Base-by-base conservation (phyloP, 2,888 invertebrate genomes). In the Polyommatus icarus region DNA sequence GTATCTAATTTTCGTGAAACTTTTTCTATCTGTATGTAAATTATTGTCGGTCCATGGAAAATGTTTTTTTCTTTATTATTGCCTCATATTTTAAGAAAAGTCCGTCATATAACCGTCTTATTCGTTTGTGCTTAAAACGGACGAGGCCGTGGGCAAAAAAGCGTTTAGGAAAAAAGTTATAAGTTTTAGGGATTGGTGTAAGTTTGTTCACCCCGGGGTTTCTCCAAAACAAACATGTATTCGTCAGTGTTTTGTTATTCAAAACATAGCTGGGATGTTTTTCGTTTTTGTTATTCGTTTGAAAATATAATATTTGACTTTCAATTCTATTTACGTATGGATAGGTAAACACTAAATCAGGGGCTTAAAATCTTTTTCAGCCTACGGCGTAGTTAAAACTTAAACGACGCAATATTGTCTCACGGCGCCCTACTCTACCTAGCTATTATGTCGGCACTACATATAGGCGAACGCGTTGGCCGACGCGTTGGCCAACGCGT, bases 21-120 rank as follows among this genome's bases (percentile, higher is more conserved):
- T 61, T 61, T 61, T 61, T 61, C 61, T 61, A 61, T 61, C 24
- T 61, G 20, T 24, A 61, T 61, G 61, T 61, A 61, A 61, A 61
- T 61, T 61, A 24, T 59, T 59, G 59, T 7, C 59, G 10, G 10
- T 61, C 24, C 3, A 61, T 12, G 24, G 61, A 61, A 59, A 61
- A 24, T 61, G 59, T 20, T 61, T 61, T 61, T 61, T 54, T 59
- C 20, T n/a, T 59, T n/a, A 57, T n/a, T 6, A 18, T n/a, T 57
- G 57, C 59, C n/a, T 59, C 59, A 46, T 46, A 46, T 46, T 46
- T 46, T 12, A 46, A 10, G 46, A 46, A 12, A 40, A 40, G 40
- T 40, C 40, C 40, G 8, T 8, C 40, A 40, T 40, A 40, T 40
- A 40, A 40, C 4, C 4, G 50, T 50, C 15, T 50, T 15, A 54